Percentiles rank a stretch among this genome's conserved stretches.
Conservation (phyloP, 2,113 vertebrate genomes). For the Choloepus hoffmanni region DNA sequence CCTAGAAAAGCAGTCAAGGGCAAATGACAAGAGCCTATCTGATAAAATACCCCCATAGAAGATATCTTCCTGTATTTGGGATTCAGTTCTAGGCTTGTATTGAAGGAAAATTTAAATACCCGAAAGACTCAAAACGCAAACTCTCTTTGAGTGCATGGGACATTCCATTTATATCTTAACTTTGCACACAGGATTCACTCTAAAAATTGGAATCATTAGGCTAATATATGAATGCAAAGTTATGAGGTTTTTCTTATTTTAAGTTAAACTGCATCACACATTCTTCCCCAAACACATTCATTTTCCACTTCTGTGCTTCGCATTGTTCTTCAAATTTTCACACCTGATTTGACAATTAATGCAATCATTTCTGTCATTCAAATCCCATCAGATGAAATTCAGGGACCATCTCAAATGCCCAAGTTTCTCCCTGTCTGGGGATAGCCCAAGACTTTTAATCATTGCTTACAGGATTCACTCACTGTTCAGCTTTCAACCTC, state of each 20-base stretch:
- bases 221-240: neutral
- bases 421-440: neutral
- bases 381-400: neutral
- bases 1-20: conserved; percentile 50
- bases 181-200: neutral
- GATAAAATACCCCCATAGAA: neutral
- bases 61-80: neutral
- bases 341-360: neutral
- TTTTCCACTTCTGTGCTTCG: neutral
- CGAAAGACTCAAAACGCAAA: neutral
- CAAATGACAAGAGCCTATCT: conserved; percentile 17
- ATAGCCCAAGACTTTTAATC: neutral
- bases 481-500: neutral
- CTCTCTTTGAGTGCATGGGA: neutral
- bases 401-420: neutral
- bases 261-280: neutral
- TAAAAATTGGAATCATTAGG: neutral
- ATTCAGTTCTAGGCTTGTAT: neutral
- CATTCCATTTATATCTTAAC: neutral
- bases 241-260: neutral
- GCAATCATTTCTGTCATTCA: neutral
- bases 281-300: neutral
- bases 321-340: neutral
- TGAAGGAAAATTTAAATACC: conserved; percentile 22
- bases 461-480: neutral